Percentiles rank a stretch among this genome's conserved stretches.
These are phyloP conservation scores for Callyntrura guangdongensis DNA, from an alignment of 2,888 invertebrate species.

Conservation along the genomic window DNA sequence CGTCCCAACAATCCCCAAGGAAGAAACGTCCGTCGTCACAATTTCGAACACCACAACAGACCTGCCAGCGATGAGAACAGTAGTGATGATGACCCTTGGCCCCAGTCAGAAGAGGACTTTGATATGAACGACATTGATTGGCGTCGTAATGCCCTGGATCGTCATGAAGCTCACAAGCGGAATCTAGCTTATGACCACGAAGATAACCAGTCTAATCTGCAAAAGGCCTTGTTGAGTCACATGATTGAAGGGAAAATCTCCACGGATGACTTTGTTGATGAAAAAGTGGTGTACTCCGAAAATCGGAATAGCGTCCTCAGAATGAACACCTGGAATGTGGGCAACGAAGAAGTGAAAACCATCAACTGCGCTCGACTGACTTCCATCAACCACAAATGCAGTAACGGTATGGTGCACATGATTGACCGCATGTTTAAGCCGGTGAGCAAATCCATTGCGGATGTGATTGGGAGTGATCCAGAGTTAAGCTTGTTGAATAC, in stretches of 20 bases:
- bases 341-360: constrained; percentile 87
- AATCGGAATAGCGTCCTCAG: constrained; percentile 87
- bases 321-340: constrained; percentile 88
- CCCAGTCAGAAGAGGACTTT: constrained; percentile 49
- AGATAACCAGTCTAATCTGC: constrained; percentile 69
- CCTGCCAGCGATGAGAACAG: constrained; percentile 5
- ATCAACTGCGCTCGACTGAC: constrained; percentile 90
- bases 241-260: constrained; percentile 88
- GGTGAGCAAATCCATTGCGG: constrained; percentile 87
- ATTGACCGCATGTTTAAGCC: constrained; percentile 89
- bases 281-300: constrained; percentile 86
- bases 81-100: constrained; percentile 17
- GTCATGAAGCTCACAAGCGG: constrained; percentile 70
- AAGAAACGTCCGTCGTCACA: constrained; percentile 65
- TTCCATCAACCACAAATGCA: constrained; percentile 89
- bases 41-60: constrained; percentile 46
- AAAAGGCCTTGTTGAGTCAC: constrained; percentile 88
- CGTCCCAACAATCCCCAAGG: constrained; percentile 65
- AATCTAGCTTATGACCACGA: constrained; percentile 67
- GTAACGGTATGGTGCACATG: constrained; percentile 90
- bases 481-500: constrained; percentile 88
- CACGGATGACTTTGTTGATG: constrained; percentile 88
- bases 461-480: constrained; percentile 88
- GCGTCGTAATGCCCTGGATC: constrained; percentile 69
- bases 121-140: constrained; percentile 71